Evolutionary conservation across 2,888 invertebrate genomes (phyloP).

Genomic region (Rhingia rostrata): DNA sequence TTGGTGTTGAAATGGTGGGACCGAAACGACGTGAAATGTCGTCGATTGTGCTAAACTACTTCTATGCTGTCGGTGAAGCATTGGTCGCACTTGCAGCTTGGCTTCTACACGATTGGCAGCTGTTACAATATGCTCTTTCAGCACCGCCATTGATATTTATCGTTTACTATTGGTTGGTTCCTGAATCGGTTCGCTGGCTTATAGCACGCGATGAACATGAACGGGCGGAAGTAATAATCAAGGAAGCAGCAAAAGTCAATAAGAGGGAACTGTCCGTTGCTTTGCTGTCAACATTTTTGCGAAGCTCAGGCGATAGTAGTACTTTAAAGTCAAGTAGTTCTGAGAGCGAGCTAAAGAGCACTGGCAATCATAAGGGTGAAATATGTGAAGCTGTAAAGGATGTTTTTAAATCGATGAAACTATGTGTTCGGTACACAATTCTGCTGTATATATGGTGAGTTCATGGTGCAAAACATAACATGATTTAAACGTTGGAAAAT

Average conservation of each 20-base stretch:
- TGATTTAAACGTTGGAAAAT: neutral
- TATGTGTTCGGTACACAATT: constrained; percentile 83
- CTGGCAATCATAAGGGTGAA: constrained; percentile 76
- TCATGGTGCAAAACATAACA: neutral
- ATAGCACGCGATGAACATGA: constrained; percentile 84
- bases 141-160: constrained; percentile 86
- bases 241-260: constrained; percentile 85
- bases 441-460: constrained; percentile 84
- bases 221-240: constrained; percentile 85
- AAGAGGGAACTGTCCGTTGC: constrained; percentile 83
- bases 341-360: constrained; percentile 45
- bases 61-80: constrained; percentile 87
- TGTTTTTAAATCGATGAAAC: constrained; percentile 82
- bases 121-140: constrained; percentile 85
- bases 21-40: constrained; percentile 86
- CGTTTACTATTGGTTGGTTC: constrained; percentile 86
- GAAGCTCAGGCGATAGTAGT: constrained; percentile 61
- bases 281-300: constrained; percentile 83
- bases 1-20: constrained; percentile 87
- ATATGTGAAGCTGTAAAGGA: constrained; percentile 82
- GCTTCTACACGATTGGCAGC: constrained; percentile 85
- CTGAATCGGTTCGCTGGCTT: constrained; percentile 88
- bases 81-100: constrained; percentile 85
- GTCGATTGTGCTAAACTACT: constrained; percentile 86
- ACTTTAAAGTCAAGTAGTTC: constrained; percentile 6